phyloP scores from a whole-genome alignment of 23 tunicate genomes.

The Styela clava region DNA sequence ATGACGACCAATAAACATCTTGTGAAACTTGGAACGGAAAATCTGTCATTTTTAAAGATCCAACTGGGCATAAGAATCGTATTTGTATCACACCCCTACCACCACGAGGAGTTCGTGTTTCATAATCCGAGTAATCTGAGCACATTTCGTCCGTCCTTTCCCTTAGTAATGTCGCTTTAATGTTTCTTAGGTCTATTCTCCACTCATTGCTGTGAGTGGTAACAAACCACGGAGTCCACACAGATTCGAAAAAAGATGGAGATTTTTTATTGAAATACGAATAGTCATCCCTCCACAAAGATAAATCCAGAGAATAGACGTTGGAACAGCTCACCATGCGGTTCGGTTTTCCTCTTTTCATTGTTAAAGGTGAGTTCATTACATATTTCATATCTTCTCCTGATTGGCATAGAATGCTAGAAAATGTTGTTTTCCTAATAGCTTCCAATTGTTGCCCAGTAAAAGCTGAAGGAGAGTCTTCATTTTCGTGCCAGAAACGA shows the following conservation, averaged over 20 bases:
- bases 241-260: slow-evolving; percentile 1
- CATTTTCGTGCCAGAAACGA: slow-evolving; percentile 66
- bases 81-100: slow-evolving; percentile 31
- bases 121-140: slow-evolving; percentile 37
- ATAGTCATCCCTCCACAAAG: neutral
- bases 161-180: slow-evolving; percentile 16
- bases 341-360: slow-evolving; percentile 1
- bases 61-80: slow-evolving; percentile 70
- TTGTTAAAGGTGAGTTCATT: neutral
- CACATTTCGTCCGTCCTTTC: slow-evolving; percentile 55
- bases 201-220: slow-evolving; percentile 30
- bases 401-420: neutral
- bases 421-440: neutral
- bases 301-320: neutral
- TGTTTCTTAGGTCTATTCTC: slow-evolving; percentile 17
- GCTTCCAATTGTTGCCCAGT: slow-evolving; percentile 3
- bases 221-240: slow-evolving; percentile 87
- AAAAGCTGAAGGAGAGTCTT: slow-evolving; percentile 19
- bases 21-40: slow-evolving; percentile 59
- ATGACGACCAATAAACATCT: slow-evolving; percentile 32
- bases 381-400: slow-evolving; percentile 33
- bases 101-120: slow-evolving; percentile 38
- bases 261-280: neutral
- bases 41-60: slow-evolving; percentile 47
- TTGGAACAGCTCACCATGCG: neutral